These are phyloP conservation scores for Oncorhynchus keta DNA, from an alignment of 2,113 vertebrate species.

Conservation along the genomic window DNA sequence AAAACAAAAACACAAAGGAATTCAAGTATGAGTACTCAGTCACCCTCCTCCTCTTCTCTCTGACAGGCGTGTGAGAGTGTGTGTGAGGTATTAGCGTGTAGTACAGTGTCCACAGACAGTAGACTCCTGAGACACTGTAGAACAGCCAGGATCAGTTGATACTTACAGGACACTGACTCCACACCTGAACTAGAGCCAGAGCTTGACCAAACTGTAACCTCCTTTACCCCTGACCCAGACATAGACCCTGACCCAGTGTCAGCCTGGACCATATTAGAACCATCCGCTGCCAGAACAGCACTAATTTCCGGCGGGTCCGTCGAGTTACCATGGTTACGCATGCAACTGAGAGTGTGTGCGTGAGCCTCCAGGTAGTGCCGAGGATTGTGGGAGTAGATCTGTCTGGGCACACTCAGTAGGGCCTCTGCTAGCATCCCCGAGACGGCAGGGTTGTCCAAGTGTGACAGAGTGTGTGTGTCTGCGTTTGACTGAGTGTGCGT, in stretches of 20 bases:
- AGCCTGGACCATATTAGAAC: constrained; percentile 43
- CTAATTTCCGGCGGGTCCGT: constrained; percentile 32
- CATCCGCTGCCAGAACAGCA: neutral
- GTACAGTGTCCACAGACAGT: constrained; percentile 75
- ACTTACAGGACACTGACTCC: constrained; percentile 85
- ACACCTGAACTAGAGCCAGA: constrained; percentile 41
- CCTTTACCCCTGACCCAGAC: neutral
- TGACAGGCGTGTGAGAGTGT: constrained; percentile 6
- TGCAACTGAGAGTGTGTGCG: constrained; percentile 40
- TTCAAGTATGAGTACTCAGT: constrained; percentile 34
- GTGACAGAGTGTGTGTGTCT: neutral
- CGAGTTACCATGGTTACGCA: neutral
- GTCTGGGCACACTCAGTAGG: constrained; percentile 79
- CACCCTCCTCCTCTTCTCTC: constrained; percentile 43
- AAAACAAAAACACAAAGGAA: neutral
- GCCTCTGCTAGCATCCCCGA: constrained; percentile 78
- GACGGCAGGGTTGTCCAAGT: constrained; percentile 17
- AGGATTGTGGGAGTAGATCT: constrained; percentile 65
- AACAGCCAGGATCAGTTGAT: constrained; percentile 82
- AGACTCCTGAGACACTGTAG: constrained; percentile 82
- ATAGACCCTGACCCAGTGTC: constrained; percentile 6
- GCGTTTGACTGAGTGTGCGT: constrained; percentile 4
- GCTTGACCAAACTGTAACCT: constrained; percentile 4
- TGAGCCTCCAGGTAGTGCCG: constrained; percentile 71
- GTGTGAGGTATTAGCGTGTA: constrained; percentile 50